Conservation (phyloP, 1,140 invertebrate species). For the Bathynomus jamesi region DNA sequence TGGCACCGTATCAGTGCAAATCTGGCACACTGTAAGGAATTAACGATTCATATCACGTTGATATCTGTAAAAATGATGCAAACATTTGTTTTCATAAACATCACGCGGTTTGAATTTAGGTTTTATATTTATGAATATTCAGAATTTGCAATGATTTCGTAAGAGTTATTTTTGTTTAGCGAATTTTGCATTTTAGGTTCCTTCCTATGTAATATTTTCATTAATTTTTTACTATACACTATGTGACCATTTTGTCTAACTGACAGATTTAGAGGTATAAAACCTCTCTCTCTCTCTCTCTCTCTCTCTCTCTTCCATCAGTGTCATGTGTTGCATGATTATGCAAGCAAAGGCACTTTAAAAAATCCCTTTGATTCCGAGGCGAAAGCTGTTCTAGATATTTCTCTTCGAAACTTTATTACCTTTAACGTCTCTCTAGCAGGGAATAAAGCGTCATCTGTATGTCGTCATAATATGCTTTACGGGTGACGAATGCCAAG, state of each 20-base stretch:
- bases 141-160: no score
- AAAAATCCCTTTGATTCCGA: neutral
- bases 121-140: neutral
- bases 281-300: conserved; percentile 3
- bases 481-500: no score
- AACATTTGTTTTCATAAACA: no score
- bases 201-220: neutral
- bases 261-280: no score
- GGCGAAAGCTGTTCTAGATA: neutral
- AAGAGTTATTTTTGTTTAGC: neutral
- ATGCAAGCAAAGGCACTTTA: no score
- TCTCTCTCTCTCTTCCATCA: neutral
- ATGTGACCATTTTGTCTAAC: no score
- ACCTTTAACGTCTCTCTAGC: neutral
- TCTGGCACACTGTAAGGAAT: no score
- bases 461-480: neutral
- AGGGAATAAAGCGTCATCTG: neutral
- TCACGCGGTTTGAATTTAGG: no score
- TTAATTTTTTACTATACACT: no score
- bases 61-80: no score
- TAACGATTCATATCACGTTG: no score
- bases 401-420: neutral
- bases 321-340: neutral
- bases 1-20: no score
- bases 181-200: neutral